Percentiles rank a stretch among this genome's conserved stretches.
These are phyloP conservation scores for Panthera tigris DNA, from an alignment of 2,113 vertebrate species.

Conservation along the genomic window DNA sequence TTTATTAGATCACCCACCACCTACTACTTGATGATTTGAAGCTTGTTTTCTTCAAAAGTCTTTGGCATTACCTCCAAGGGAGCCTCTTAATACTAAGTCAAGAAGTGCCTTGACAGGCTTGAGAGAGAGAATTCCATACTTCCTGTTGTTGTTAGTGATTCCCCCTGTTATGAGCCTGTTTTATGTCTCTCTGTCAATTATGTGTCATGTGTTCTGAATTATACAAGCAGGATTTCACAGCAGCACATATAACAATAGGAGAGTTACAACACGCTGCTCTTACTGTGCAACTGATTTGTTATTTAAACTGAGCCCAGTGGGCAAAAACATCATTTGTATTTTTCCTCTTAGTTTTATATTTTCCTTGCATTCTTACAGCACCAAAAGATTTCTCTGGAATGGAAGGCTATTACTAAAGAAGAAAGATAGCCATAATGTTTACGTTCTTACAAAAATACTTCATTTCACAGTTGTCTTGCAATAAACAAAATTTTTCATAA, in stretches of 20 bases:
- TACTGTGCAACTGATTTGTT: conserved; percentile 42
- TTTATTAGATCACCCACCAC: background rate
- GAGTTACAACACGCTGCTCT: background rate
- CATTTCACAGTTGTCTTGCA: background rate
- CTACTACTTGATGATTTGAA: conserved; percentile 13
- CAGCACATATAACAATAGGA: background rate
- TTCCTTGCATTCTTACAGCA: background rate
- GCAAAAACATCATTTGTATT: background rate
- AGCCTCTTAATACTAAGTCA: background rate
- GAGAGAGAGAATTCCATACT: background rate
- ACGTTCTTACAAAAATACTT: conserved; percentile 31
- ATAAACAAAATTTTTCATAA: conserved; percentile 15
- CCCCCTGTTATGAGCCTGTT: conserved; percentile 16
- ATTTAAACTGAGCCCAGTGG: conserved; percentile 46
- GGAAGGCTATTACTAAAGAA: conserved; percentile 26
- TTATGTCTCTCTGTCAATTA: conserved; percentile 47
- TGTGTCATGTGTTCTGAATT: conserved; percentile 20
- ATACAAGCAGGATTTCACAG: background rate
- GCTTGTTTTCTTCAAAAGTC: conserved; percentile 29
- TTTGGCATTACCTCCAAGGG: background rate
- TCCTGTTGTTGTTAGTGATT: background rate
- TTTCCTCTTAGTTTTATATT: conserved; percentile 48
- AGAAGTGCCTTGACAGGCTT: background rate
- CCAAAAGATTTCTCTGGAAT: conserved; percentile 39
- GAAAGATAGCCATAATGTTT: conserved; percentile 50